Conservation (phyloP, 2,113 vertebrate species). For the Alethe castanea region DNA sequence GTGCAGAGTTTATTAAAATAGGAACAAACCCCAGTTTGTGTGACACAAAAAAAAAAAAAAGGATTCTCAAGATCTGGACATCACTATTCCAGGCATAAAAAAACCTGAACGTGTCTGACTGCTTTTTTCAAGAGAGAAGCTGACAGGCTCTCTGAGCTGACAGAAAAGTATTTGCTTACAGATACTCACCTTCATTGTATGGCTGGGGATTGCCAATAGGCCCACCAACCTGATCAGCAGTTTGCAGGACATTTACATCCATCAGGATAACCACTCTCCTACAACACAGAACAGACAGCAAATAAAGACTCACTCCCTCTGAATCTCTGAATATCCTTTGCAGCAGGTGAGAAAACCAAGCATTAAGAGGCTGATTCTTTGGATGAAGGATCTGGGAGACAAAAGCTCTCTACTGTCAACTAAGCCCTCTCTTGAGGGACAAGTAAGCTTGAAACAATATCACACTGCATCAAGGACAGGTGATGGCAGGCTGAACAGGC, state of each 20-base stretch:
- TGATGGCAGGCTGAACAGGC: background rate
- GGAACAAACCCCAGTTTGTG: background rate
- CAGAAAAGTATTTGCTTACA: background rate
- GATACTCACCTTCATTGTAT: slow-evolving; percentile 83
- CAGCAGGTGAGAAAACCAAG: background rate
- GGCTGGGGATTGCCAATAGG: slow-evolving; percentile 89
- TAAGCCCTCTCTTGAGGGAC: background rate
- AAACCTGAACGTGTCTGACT: background rate
- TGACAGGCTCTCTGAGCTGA: background rate
- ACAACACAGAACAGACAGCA: slow-evolving; percentile 18
- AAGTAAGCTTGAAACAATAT: background rate
- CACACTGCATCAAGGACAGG: background rate
- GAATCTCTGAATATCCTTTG: background rate
- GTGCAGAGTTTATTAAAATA: background rate
- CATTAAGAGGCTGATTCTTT: background rate
- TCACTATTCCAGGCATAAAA: background rate
- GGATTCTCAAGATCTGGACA: background rate
- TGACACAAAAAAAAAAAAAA: background rate
- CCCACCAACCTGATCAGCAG: slow-evolving; percentile 76
- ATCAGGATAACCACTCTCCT: slow-evolving; percentile 93
- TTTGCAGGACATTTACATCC: slow-evolving; percentile 85
- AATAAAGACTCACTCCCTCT: background rate
- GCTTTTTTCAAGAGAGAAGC: background rate
- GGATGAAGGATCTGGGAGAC: background rate
- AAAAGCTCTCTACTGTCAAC: background rate